Percentiles rank a stretch among this genome's conserved stretches.
These are phyloP conservation scores for Daboia siamensis DNA, from an alignment of 2,113 vertebrate species.

Conservation along the genomic window DNA sequence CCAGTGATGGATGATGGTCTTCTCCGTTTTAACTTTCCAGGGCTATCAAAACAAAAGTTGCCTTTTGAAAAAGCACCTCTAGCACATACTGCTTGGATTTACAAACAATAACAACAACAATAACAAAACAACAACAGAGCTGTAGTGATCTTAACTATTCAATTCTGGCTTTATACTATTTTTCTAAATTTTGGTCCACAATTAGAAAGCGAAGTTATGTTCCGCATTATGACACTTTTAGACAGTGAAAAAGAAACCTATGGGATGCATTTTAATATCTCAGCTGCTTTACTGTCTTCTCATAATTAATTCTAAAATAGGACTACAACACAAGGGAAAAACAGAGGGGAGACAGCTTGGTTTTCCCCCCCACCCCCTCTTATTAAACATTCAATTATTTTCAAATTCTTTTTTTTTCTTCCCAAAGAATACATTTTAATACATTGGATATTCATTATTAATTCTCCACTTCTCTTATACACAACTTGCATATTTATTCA, in stretches of 20 bases:
- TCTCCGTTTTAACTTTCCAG: not conserved
- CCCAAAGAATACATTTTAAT: constrained; percentile 16
- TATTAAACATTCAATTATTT: constrained; percentile 12
- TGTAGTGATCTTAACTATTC: not conserved
- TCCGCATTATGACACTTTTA: not conserved
- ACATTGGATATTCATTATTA: constrained; percentile 18
- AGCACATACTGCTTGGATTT: not conserved
- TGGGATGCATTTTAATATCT: not conserved
- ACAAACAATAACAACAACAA: not conserved
- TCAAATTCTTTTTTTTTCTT: not conserved
- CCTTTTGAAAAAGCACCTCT: not conserved
- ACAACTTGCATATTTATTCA: constrained; percentile 13
- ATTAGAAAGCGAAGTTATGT: not conserved
- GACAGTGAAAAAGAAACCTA: not conserved
- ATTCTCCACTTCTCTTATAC: constrained; percentile 23
- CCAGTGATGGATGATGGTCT: not conserved
- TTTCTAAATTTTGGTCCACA: not conserved
- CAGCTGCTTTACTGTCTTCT: not conserved
- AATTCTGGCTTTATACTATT: not conserved
- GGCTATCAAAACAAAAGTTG: not conserved
- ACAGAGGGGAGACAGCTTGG: not conserved
- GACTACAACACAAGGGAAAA: not conserved
- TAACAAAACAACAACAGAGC: no score
- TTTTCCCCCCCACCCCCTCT: not conserved
- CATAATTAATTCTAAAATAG: not conserved